Conservation (phyloP, 2,113 vertebrate genomes). For the Halcyon malimbica region DNA sequence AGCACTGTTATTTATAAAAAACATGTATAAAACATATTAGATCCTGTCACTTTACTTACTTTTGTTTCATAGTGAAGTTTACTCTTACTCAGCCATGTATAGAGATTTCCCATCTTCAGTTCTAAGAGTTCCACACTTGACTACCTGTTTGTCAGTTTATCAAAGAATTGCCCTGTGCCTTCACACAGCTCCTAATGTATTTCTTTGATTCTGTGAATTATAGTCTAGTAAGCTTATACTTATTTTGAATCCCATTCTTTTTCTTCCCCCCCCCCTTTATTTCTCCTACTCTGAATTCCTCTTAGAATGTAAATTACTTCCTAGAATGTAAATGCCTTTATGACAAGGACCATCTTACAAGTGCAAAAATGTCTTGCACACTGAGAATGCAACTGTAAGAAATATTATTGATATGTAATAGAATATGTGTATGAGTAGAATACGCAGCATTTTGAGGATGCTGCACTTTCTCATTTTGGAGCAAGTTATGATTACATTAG, state of each 20-base stretch:
- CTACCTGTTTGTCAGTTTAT: neutral
- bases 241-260: neutral
- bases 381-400: neutral
- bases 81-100: neutral
- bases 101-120: neutral
- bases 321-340: neutral
- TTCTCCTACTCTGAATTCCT: neutral
- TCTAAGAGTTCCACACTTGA: neutral
- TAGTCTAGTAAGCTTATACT: neutral
- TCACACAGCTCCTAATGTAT: rapidly evolving
- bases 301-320: no score
- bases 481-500: neutral
- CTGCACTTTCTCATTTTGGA: neutral
- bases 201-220: neutral
- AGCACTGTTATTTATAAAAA: neutral
- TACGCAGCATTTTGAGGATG: neutral
- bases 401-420: neutral
- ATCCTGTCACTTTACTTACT: neutral
- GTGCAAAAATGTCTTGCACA: neutral
- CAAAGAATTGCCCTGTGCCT: neutral
- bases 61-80: neutral
- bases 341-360: neutral
- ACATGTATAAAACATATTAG: neutral
- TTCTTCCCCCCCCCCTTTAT: neutral
- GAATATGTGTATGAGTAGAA: neutral